Conservation (phyloP, 2,888 invertebrate species). For the Oscheius sp. region DNA sequence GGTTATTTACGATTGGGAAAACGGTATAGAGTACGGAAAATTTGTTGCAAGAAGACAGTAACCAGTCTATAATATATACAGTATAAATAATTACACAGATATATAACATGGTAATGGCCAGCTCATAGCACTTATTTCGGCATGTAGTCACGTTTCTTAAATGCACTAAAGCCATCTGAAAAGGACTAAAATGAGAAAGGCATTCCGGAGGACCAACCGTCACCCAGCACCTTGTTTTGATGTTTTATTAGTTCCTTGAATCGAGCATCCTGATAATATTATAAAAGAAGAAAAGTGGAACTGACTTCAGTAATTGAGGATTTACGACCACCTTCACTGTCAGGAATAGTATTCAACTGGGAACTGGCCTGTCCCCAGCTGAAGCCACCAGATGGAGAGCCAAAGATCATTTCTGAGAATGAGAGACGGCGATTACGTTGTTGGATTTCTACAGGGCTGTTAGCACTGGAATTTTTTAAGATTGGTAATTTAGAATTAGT, state of each 20-base stretch:
- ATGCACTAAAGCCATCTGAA: neutral
- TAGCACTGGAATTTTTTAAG: neutral
- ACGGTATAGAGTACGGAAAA: neutral
- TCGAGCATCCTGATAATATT: conserved; percentile 42
- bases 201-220: conserved; percentile 30
- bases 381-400: conserved; percentile 48
- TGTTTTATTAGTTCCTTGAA: conserved; percentile 59
- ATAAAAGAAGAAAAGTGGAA: neutral
- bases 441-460: conserved; percentile 40
- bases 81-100: neutral
- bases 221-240: conserved; percentile 52
- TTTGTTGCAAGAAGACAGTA: too few species aligned
- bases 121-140: neutral
- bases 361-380: conserved; percentile 43
- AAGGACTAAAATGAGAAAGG: conserved; percentile 12
- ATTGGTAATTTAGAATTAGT: neutral
- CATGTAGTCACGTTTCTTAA: conserved; percentile 15
- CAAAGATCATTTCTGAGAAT: conserved; percentile 51
- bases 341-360: neutral
- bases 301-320: conserved; percentile 48
- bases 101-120: neutral
- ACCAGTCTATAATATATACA: neutral
- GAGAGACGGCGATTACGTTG: conserved; percentile 49
- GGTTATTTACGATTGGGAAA: neutral
- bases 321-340: conserved; percentile 37